Percentiles rank a stretch among this genome's conserved stretches.
phyloP scores from a whole-genome alignment of 2,797 vertebrate species.

The Fratercula arctica region DNA sequence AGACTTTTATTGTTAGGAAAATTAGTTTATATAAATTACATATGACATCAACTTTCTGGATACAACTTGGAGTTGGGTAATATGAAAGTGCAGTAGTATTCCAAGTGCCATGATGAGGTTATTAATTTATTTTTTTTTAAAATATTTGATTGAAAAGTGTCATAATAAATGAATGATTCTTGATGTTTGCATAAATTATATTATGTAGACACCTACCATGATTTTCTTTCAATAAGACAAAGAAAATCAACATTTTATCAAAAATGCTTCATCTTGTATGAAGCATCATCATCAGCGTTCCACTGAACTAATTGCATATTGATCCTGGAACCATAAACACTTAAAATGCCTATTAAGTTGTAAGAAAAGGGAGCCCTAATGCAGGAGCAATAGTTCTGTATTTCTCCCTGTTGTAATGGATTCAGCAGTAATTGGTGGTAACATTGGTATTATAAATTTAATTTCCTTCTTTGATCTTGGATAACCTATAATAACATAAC shows the following conservation, averaged over 20 bases:
- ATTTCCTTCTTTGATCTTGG: not conserved
- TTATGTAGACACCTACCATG: not conserved
- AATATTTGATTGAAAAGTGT: not conserved
- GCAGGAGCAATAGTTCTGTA: not conserved
- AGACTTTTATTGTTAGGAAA: too few species aligned
- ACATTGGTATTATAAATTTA: not conserved
- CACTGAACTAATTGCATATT: not conserved
- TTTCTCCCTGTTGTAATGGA: not conserved
- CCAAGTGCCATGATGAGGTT: not conserved
- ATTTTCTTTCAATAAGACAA: not conserved
- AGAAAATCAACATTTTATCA: not conserved
- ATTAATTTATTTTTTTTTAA: not conserved
- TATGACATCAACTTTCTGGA: not conserved
- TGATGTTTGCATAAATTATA: not conserved
- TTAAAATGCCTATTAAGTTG: not conserved
- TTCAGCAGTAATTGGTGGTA: not conserved
- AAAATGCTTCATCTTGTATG: not conserved
- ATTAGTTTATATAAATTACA: not conserved
- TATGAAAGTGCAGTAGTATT: not conserved
- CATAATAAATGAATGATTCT: not conserved
- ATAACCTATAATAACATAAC: not conserved
- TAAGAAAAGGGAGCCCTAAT: not conserved
- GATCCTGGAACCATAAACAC: not conserved
- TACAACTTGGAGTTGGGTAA: not conserved
- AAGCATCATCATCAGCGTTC: not conserved